Percentiles rank a stretch among this genome's conserved stretches.
Conservation (phyloP, 2,113 vertebrate species). For the Campylomormyrus tamandua region DNA sequence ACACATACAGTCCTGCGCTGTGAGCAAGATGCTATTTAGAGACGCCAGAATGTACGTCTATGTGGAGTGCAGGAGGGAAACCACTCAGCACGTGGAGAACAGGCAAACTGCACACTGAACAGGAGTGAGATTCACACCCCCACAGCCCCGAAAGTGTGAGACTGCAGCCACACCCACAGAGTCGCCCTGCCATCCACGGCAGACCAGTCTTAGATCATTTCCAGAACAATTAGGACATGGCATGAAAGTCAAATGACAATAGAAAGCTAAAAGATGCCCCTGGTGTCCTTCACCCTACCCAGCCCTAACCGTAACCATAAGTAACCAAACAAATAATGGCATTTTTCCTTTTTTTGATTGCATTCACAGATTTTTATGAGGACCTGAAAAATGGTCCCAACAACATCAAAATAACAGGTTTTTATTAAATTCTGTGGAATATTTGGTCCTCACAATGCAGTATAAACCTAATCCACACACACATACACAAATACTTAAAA, state of each 20-base stretch:
- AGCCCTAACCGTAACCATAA: no score
- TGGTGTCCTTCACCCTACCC: neutral
- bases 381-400: no score
- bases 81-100: neutral
- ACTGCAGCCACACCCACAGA: neutral
- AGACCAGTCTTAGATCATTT: neutral
- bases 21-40: neutral
- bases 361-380: no score
- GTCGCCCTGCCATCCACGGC: neutral
- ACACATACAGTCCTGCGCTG: neutral
- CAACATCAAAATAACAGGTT: no score
- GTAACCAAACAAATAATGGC: no score
- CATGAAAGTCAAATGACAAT: neutral
- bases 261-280: neutral
- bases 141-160: neutral
- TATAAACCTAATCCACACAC: no score
- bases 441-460: no score
- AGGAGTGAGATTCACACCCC: neutral
- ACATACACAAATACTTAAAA: neutral
- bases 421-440: no score
- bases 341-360: no score
- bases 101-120: neutral
- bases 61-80: neutral
- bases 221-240: neutral
- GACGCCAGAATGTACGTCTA: neutral